Base-by-base conservation (phyloP, 53 echinoderm and acorn worm species). In the Luidia sarsii region DNA sequence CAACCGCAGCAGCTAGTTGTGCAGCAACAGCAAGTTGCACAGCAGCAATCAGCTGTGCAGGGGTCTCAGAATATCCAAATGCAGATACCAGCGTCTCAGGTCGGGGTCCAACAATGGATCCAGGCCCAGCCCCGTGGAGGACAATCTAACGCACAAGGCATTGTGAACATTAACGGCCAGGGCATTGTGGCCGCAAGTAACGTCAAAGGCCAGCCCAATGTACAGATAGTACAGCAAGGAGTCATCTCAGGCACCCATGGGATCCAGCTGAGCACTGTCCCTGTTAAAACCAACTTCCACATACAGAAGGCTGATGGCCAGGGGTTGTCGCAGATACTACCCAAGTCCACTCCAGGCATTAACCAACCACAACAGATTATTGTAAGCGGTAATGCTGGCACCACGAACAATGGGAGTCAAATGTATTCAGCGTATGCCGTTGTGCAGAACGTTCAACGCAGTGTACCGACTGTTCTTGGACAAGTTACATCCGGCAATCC, bases 41-140 rank as follows among this genome's bases (percentile, higher is more conserved):
- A 87, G 50, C 74, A 67, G 39, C 88, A 82, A 52, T 79, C 77
- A 41, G 60, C 56, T 53, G 67, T 53, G 43, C 37, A 41, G 41
- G 41, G 41, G 11, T 6, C 67, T 31, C 75, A 88, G 60, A 66
- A 66, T 36, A 88, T 83, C 11, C 49, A 67, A 18, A 61, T 88
- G 50, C 87, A 87, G 33, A 73, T 81, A 48, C 82, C 87, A 32
- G 3, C 73, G n/a, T 38, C 67, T 75, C 88, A 82, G 41, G 83
- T 80, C 27, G 71, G 71, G 33, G 80, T 55, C 46, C 81, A 87
- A 31, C 80, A 65, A 28, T 80, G 80, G 80, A 61, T 77, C 31
- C 77, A 72, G 57, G 10, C 67, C 11, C 67, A 69, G 20, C 77
- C 77, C 20, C 77, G 61, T 9, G 62, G 39, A 61, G 45, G 60